Evolutionary conservation across 2,888 invertebrate species (phyloP), one percentile per base, ranked within the genome.

Genomic region (Tuberolachnus salignus): DNA sequence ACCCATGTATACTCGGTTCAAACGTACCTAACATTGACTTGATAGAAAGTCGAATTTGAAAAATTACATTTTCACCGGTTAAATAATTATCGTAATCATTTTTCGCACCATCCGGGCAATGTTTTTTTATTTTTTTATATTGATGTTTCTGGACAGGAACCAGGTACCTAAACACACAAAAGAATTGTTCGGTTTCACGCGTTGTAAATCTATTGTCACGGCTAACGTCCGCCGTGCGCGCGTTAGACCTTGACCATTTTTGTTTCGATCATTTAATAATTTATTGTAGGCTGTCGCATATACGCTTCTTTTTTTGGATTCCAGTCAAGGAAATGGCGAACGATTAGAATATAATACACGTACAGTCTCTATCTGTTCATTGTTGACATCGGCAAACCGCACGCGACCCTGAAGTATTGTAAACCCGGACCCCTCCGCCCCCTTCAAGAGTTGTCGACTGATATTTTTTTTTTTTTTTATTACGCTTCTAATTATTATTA

Each of bases 151-250:
- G 6, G 34, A 34, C 34, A 34, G 6, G 3, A 4, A 4, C 34
- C 34, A 3, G 34, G 34, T n/a, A n/a, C 34, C 34, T 6, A 4
- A 34, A 6, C 34, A 34, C 34, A 34, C 34, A 57, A 8, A 57
- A 23, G 16, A 59, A 23, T 59, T 23, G 16, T 59, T 59, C 26
- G 26, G 23, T 16, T 59, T 26, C 59, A 75, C 82, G 82, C 1
- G 82, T 85, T 16, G n/a, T n/a, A n/a, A 46, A 74, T 34, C 34
- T 34, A 34, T 74, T 53, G 73, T 64, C 64, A 63, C 11, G 51
- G 73, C 51, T 73, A 34, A 63, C 51, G n/a, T 42, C 53, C 64
- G n/a, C 42, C n/a, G 2, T 42, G 61, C 16, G 55, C 63, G 73
- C 42, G 53, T 19, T 53, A 74, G 64, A 64, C 73, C 73, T 74